Evolutionary conservation across 23 tunicate genomes (phyloP), one percentile per base, ranked within the genome.

Genomic region (Styela plicata): DNA sequence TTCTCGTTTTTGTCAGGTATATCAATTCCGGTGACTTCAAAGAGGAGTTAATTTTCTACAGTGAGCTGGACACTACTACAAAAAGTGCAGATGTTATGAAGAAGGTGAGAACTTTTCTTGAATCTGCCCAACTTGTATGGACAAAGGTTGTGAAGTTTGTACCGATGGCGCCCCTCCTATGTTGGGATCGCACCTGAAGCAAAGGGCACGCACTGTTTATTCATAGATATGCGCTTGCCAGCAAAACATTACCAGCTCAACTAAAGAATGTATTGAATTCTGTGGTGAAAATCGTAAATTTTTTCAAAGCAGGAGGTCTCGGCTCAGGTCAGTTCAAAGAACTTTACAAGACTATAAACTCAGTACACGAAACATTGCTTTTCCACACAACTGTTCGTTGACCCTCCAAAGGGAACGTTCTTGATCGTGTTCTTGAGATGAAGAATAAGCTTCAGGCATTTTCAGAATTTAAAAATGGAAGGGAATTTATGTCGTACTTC

Each of bases 171-270:
- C 70, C 17, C 70, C 70, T 24, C 17, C 70, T 18, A 65, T 65
- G 70, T 18, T 65, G 19, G 64, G 64, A 17, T 27, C 0, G 87
- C 92, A 74, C 87, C 36, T 1, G 63, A 33, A 84, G 80, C 73
- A 74, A 89, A 84, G 57, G 82, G 85, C 63, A 80, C 84, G 36
- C 85, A 89, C 36, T 84, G 94, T 80, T 89, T 74, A 68, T 89
- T 34, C 85, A 84, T 80, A 84, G 83, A 64, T 80, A 88, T 34
- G 85, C 94, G 74, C 88, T 89, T 67, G 89, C 94, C 62, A 78
- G 89, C 75, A 84, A 89, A 84, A 89, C 88, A 24, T 80, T 89
- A 30, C 94, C 94, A 26, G 16, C 57, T 19, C 31, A 7, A 5
- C 31, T 73, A 70, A 74, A 71, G 74, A 87, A 53, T 21, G 91